A percentile compares a stretch with the other conserved stretches of the same genome.
phyloP scores from a whole-genome alignment of 1,140 invertebrate genomes.

The Achatina immaculata region DNA sequence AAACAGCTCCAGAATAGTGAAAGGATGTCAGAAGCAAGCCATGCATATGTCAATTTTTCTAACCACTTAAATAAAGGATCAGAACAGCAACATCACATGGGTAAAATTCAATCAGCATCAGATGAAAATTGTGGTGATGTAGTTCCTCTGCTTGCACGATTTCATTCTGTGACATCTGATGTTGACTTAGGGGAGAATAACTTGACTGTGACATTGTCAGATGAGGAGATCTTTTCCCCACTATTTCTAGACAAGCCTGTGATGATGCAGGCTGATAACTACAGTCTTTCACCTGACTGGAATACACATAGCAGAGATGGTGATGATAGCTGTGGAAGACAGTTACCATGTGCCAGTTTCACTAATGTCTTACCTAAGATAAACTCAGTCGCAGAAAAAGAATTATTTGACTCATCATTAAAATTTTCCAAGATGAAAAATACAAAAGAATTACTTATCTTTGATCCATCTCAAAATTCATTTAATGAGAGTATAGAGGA shows the following conservation, averaged over 20 bases:
- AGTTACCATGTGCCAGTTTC: not conserved
- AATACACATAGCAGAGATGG: not conserved
- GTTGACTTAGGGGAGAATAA: slow-evolving; percentile 21
- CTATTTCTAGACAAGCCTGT: not conserved
- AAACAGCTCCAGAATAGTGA: not conserved
- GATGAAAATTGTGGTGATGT: slow-evolving; percentile 1
- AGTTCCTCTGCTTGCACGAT: slow-evolving; percentile 13
- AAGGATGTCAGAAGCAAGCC: not conserved
- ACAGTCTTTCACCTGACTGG: not conserved
- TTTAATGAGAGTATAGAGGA: not conserved
- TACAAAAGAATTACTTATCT: not conserved
- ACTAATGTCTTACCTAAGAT: not conserved
- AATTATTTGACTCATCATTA: not conserved
- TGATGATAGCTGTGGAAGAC: not conserved
- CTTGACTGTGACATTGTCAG: slow-evolving; percentile 14
- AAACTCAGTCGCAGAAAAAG: not conserved
- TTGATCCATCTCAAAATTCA: not conserved
- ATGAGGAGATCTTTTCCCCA: not conserved
- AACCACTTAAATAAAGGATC: not conserved
- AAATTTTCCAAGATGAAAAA: too few relatives aligned
- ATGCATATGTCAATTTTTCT: not conserved
- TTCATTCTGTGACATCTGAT: slow-evolving; percentile 32
- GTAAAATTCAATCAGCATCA: slow-evolving; percentile 13
- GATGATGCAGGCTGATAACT: not conserved
- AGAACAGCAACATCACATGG: not conserved